Percentiles rank a stretch among this genome's conserved stretches.
These are phyloP conservation scores for Drosophila mettleri DNA, from an alignment of 2,888 invertebrate genomes.

Conservation along the genomic window DNA sequence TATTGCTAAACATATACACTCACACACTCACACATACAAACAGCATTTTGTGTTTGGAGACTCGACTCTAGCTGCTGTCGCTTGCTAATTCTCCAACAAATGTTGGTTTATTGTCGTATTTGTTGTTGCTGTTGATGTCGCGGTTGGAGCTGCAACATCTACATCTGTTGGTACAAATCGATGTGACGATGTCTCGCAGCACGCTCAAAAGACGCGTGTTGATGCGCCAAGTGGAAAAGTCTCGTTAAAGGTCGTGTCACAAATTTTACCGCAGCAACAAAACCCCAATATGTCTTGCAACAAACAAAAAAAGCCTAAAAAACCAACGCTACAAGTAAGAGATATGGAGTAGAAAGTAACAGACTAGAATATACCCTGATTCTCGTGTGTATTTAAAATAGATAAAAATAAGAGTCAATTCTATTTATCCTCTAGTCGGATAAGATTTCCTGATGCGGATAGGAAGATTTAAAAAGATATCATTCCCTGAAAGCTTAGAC, in stretches of 20 bases:
- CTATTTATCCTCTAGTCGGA: neutral
- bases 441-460: too few species aligned
- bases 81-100: conserved; percentile 75
- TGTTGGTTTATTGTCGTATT: conserved; percentile 61
- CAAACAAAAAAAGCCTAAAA: conserved; percentile 51
- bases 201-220: conserved; percentile 69
- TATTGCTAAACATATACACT: conserved; percentile 36
- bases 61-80: conserved; percentile 52
- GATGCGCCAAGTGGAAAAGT: conserved; percentile 75
- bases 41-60: conserved; percentile 21
- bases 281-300: conserved; percentile 58
- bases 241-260: conserved; percentile 78
- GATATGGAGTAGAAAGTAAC: neutral
- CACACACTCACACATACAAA: conserved; percentile 6
- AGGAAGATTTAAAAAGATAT: neutral
- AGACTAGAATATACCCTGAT: neutral
- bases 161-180: conserved; percentile 82
- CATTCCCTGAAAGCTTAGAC: neutral
- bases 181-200: conserved; percentile 49
- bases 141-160: conserved; percentile 41
- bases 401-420: too few species aligned
- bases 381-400: too few species aligned
- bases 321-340: conserved; percentile 20
- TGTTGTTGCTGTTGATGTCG: conserved; percentile 14
- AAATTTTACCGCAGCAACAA: conserved; percentile 50